Conservation (phyloP, 2,113 vertebrate genomes). For the Phaethornis superciliosus region DNA sequence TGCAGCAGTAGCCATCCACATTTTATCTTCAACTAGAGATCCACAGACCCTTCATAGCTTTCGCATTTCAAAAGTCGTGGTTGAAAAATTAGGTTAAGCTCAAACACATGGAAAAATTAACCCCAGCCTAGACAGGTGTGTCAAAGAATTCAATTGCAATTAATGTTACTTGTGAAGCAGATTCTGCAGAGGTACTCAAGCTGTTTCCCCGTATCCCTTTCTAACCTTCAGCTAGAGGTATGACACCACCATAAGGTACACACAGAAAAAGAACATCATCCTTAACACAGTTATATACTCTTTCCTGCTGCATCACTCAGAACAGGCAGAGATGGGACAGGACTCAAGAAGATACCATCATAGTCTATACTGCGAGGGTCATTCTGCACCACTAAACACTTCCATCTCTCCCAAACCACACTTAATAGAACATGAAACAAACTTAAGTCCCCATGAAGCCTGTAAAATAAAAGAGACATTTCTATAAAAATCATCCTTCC, state of each 20-base stretch:
- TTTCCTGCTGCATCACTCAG: background rate
- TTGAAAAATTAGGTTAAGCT: background rate
- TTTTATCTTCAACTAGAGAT: background rate
- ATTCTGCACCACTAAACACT: background rate
- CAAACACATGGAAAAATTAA: background rate
- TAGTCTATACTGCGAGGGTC: background rate
- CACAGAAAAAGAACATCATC: background rate
- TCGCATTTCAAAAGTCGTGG: background rate
- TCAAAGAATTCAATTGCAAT: background rate
- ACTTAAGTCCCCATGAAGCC: background rate
- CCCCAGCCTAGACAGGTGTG: background rate
- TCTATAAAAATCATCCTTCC: background rate
- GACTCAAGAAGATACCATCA: accelerated
- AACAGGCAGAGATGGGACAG: background rate
- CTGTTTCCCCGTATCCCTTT: background rate
- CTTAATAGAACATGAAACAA: background rate
- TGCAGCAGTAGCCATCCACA: background rate
- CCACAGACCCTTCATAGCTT: background rate
- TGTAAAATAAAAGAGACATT: background rate
- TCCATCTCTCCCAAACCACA: background rate
- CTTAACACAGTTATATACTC: background rate
- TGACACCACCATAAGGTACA: background rate
- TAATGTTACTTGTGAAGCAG: background rate
- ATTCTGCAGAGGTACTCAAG: background rate
- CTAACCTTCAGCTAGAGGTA: background rate